Evolutionary conservation across 2,888 invertebrate genomes (phyloP).

Genomic region (Penaeus monodon): DNA sequence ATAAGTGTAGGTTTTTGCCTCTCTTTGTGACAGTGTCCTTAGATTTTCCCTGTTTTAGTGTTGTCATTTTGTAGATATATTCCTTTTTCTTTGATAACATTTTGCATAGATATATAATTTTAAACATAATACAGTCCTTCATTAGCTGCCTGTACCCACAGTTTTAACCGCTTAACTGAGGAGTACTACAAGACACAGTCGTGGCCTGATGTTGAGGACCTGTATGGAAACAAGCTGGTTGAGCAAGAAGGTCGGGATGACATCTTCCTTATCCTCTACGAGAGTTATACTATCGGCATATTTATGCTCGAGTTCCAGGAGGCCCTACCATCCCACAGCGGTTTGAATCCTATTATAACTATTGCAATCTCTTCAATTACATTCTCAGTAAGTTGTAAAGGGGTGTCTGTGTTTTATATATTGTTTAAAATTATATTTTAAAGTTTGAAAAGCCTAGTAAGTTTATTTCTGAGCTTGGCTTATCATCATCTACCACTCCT

Average conservation of each 20-base stretch:
- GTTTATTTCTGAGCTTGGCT: no score
- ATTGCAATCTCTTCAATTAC: conserved; percentile 96
- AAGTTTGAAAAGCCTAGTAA: no score
- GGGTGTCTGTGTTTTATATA: no score
- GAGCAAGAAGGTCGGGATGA: conserved; percentile 68
- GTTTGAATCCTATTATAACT: conserved; percentile 96
- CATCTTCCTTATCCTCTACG: conserved; percentile 96
- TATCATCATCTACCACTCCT: no score
- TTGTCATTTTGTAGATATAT: no score
- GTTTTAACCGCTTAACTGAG: conserved; percentile 94
- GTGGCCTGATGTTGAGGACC: conserved; percentile 93
- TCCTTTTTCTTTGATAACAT: no score
- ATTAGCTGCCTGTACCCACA: conserved; percentile 65
- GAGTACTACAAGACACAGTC: conserved; percentile 93
- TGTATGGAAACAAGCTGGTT: conserved; percentile 76
- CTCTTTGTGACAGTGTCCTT: no score
- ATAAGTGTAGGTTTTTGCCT: no score
- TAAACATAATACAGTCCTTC: not conserved
- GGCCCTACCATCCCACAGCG: conserved; percentile 93
- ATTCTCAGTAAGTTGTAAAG: conserved; percentile 80
- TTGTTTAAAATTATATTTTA: no score
- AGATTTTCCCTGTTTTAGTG: not conserved
- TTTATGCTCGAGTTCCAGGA: conserved; percentile 91
- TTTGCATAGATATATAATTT: not conserved
- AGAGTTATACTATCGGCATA: conserved; percentile 96